phyloP scores from a whole-genome alignment of 2,888 invertebrate genomes.

The Iphiclides podalirius region DNA sequence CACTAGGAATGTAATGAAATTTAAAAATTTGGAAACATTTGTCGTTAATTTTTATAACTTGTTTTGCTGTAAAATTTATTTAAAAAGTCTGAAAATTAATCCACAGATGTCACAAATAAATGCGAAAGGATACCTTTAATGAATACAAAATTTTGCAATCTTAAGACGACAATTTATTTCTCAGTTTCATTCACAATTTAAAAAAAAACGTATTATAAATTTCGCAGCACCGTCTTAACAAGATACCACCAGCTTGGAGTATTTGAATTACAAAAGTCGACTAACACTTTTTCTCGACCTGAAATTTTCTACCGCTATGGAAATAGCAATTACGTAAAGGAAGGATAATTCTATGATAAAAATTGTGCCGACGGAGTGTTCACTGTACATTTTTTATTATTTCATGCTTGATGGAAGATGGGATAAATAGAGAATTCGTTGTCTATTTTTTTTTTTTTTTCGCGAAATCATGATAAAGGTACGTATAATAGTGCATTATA shows the following conservation, averaged over 20 bases:
- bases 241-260: slow-evolving; percentile 5
- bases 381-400: too few species aligned
- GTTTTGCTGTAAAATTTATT: background rate
- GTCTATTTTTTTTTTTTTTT: too few species aligned
- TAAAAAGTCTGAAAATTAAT: background rate
- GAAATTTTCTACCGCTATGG: background rate
- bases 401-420: background rate
- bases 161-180: background rate
- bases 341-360: background rate
- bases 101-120: background rate
- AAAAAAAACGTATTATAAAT: background rate
- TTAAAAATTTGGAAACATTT: too few species aligned
- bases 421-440: too few species aligned
- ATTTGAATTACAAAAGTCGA: slow-evolving; percentile 11
- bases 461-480: too few species aligned
- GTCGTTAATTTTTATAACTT: too few species aligned
- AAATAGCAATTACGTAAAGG: background rate
- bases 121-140: background rate
- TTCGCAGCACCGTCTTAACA: slow-evolving; percentile 1
- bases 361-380: background rate
- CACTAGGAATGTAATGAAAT: too few species aligned
- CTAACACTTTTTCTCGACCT: slow-evolving; percentile 2
- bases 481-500: too few species aligned
- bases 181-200: background rate
- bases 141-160: background rate